Evolutionary conservation across 2,113 vertebrate genomes (phyloP), one percentile per base, ranked within the genome.

Genomic region (Trogon surrucura): DNA sequence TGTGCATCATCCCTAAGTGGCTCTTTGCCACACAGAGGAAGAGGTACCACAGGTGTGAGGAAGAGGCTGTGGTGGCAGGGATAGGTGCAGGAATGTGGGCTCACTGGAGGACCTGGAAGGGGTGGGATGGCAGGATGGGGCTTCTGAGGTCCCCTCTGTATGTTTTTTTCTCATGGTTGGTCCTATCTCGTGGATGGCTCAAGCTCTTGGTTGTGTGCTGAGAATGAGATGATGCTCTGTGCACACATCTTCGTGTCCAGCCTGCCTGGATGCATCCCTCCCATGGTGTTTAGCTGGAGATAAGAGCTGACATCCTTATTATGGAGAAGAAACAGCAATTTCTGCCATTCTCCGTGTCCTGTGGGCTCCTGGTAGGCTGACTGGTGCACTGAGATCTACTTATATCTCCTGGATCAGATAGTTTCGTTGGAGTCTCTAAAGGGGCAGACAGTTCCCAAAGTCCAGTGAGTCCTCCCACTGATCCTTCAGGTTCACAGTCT

Each of bases 31-130:
- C 0, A 0, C 4, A 62, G 38, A 56, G 23, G 45, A 74, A 73
- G 50, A 73, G 54, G 47, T 10, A 53, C 9, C 30, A 65, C 0
- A 5, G 34, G 15, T 16, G 14, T 13, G 47, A 41, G 6, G 29
- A 81, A 65, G 44, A 47, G 9, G 21, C 11, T 8, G 4, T 6
- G 18, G n/a, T 54, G 23, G 21, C 12, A 29, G 10, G 47, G 20
- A 53, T 7, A 41, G 22, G 32, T 8, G 3, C n/a, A 26, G 19
- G 15, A 8, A 20, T 71, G 8, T 34, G 22, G 21, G 29, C 14
- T 71, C 0, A 0, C n/a, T 60, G 36, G 16, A 25, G 30, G 38
- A 60, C 21, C 18, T 22, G 32, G 13, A 4, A 34, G 2, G 17
- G 15, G 4, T 71, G 16, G 27, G 18, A 32, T 69, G 50, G 7